Conservation (phyloP, 2,888 invertebrate species). For the Tridacna gigas region DNA sequence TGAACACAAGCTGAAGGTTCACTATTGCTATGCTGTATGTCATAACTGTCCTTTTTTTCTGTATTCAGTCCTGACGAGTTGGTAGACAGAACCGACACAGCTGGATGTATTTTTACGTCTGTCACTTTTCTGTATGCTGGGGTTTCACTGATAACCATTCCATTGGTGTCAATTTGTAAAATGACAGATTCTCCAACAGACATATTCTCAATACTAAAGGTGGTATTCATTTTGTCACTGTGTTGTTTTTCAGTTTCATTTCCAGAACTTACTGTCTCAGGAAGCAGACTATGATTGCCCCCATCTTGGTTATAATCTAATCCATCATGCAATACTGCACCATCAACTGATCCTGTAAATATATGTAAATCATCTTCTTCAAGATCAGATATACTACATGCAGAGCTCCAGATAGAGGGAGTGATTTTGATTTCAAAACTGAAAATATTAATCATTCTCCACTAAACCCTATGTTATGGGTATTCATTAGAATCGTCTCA, state of each 20-base stretch:
- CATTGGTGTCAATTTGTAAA: not conserved
- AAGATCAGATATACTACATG: no score
- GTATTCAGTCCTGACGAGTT: not conserved
- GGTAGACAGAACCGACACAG: not conserved
- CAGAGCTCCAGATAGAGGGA: no score
- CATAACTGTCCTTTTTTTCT: not conserved
- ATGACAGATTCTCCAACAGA: constrained; percentile 12
- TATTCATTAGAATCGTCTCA: no score
- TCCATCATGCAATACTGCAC: not conserved
- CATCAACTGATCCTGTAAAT: not conserved
- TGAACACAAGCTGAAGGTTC: not conserved
- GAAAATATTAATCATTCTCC: no score
- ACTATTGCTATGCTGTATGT: no score
- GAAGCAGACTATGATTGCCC: not conserved
- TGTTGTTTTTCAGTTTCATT: no score
- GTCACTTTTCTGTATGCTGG: constrained; percentile 1
- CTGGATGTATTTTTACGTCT: constrained; percentile 19
- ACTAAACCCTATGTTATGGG: no score
- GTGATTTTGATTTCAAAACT: no score
- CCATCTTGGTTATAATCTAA: not conserved
- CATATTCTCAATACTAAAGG: constrained; percentile 14
- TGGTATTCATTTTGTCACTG: not conserved
- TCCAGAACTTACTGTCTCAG: not conserved
- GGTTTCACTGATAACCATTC: constrained; percentile 7
- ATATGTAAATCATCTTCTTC: no score